Conservation (phyloP, 1,140 invertebrate species). For the Proctacanthus coquilletti region DNA sequence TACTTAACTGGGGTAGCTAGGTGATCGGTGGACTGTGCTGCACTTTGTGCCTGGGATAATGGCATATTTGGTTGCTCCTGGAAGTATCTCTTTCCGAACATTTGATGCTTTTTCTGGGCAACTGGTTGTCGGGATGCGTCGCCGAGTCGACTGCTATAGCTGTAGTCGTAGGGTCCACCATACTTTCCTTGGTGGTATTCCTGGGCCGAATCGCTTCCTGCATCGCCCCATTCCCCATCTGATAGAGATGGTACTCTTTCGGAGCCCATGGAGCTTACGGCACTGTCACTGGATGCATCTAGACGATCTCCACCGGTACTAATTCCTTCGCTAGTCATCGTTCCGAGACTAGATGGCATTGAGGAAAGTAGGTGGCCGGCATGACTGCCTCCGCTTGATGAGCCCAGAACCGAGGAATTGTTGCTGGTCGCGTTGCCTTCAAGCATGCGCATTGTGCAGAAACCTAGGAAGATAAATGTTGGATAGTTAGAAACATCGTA, state of each 20-base stretch:
- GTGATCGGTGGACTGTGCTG: slow-evolving; percentile 8
- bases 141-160: slow-evolving; percentile 34
- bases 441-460: slow-evolving; percentile 74
- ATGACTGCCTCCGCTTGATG: slow-evolving; percentile 2
- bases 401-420: slow-evolving; percentile 26
- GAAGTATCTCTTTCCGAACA: slow-evolving; percentile 75
- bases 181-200: slow-evolving; percentile 48
- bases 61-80: slow-evolving; percentile 34
- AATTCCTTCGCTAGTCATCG: slow-evolving; percentile 10
- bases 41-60: slow-evolving; percentile 6
- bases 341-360: slow-evolving; percentile 5
- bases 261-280: slow-evolving; percentile 81
- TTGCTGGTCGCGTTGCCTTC: slow-evolving; percentile 40
- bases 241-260: slow-evolving; percentile 74
- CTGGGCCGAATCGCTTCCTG: slow-evolving; percentile 66
- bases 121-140: slow-evolving; percentile 38
- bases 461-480: slow-evolving; percentile 43
- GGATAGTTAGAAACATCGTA: no score
- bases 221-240: slow-evolving; percentile 78
- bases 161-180: slow-evolving; percentile 58
- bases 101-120: slow-evolving; percentile 83
- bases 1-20: slow-evolving; percentile 36
- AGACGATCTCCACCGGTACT: slow-evolving; percentile 41
- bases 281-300: slow-evolving; percentile 71
- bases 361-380: slow-evolving; percentile 6